Percentiles rank a stretch among this genome's conserved stretches.
Conservation (phyloP, 2,113 vertebrate species). For the Macrotis lagotis region DNA sequence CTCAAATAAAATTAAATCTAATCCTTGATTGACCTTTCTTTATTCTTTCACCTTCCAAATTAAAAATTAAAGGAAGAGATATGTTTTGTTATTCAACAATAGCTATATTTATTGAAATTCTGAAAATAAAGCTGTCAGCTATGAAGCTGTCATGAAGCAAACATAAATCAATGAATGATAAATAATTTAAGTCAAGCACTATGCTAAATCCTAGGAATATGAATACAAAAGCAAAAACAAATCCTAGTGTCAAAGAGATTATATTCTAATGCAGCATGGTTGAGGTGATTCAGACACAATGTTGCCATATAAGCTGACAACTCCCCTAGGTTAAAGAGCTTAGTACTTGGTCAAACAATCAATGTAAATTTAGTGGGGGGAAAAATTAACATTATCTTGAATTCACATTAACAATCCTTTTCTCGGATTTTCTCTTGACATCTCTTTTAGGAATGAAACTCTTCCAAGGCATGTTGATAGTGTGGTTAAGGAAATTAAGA, state of each 20-base stretch:
- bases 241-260: not conserved
- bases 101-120: slow-evolving; percentile 20
- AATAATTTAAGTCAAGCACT: too few species aligned
- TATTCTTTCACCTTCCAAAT: not conserved
- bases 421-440: not conserved
- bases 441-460: not conserved
- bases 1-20: not conserved
- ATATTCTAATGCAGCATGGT: not conserved
- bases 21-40: not conserved
- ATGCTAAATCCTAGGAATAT: not conserved
- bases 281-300: not conserved
- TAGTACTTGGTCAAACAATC: not conserved
- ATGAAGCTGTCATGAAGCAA: not conserved
- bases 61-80: slow-evolving; percentile 16
- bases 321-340: not conserved
- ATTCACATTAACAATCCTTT: not conserved
- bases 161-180: not conserved
- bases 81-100: slow-evolving; percentile 47
- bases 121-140: slow-evolving; percentile 14
- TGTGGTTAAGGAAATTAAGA: not conserved
- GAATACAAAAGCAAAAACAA: not conserved
- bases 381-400: not conserved
- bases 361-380: slow-evolving; percentile 26
- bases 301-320: not conserved
- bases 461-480: not conserved